These are phyloP conservation scores for Acyrthosiphon pisum DNA, from an alignment of 1,140 invertebrate genomes.

Conservation along the genomic window DNA sequence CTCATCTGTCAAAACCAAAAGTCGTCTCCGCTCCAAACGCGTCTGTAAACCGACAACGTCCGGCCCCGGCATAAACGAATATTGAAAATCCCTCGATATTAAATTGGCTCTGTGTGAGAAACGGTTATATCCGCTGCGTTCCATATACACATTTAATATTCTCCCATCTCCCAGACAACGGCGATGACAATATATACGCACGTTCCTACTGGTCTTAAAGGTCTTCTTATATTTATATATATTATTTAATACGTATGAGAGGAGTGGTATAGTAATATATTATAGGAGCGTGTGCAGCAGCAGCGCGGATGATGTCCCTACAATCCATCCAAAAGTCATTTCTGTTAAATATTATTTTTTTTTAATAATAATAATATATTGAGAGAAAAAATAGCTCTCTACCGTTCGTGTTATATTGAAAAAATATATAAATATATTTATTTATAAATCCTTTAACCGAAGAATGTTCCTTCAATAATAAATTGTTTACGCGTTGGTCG, in stretches of 20 bases:
- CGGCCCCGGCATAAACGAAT: slow-evolving; percentile 30
- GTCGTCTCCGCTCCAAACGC: background rate
- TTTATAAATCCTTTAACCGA: background rate
- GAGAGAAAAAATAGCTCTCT: background rate
- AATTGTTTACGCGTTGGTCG: background rate
- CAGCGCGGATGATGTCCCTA: background rate
- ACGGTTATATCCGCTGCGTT: slow-evolving; percentile 25
- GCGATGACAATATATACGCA: background rate
- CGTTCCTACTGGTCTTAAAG: slow-evolving; percentile 5
- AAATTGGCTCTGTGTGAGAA: slow-evolving; percentile 32
- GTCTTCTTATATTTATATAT: background rate
- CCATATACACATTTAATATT: slow-evolving; percentile 25
- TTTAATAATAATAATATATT: slow-evolving; percentile 22
- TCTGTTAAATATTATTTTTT: background rate
- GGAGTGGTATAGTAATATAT: background rate
- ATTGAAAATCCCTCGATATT: slow-evolving; percentile 54
- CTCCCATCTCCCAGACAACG: background rate
- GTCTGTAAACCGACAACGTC: background rate
- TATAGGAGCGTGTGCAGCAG: background rate
- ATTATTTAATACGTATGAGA: background rate
- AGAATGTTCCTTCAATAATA: slow-evolving; percentile 31
- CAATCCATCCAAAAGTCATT: slow-evolving; percentile 25
- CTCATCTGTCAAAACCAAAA: slow-evolving; percentile 52
- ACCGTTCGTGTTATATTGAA: slow-evolving; percentile 21
- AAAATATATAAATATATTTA: slow-evolving; percentile 24